phyloP scores from a whole-genome alignment of 2,888 invertebrate species.

The Rhodophaea formosa region DNA sequence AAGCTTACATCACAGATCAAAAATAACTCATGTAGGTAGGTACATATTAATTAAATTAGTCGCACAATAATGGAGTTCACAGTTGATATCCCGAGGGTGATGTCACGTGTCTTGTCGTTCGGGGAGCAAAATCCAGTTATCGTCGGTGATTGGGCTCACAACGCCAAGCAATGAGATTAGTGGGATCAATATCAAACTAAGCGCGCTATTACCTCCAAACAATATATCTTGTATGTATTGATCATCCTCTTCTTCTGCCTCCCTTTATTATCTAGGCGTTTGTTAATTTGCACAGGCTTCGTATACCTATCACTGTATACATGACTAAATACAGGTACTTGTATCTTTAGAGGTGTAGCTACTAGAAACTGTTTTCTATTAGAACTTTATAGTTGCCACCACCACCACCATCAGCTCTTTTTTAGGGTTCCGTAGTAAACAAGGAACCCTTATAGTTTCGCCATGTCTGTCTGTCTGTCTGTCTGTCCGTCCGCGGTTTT shows the following conservation, averaged over 20 bases:
- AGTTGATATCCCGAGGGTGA: constrained; percentile 51
- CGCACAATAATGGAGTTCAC: constrained; percentile 50
- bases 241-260: not conserved
- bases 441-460: no score
- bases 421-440: no score
- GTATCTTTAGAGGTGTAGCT: no score
- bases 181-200: constrained; percentile 53
- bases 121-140: constrained; percentile 64
- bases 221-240: constrained; percentile 33
- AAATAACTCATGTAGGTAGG: constrained; percentile 18
- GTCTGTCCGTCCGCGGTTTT: no score
- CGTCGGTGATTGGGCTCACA: constrained; percentile 65
- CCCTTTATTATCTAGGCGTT: not conserved
- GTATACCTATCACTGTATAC: not conserved
- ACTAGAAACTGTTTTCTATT: no score
- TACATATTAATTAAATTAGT: constrained; percentile 48
- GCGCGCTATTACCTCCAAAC: constrained; percentile 39
- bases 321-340: not conserved
- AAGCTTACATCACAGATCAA: constrained; percentile 11
- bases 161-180: constrained; percentile 66
- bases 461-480: no score
- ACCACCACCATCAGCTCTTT: no score
- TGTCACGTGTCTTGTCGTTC: constrained; percentile 50
- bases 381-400: no score
- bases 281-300: not conserved